phyloP scores from a whole-genome alignment of 2,888 invertebrate genomes.

The Nebria brevicollis region DNA sequence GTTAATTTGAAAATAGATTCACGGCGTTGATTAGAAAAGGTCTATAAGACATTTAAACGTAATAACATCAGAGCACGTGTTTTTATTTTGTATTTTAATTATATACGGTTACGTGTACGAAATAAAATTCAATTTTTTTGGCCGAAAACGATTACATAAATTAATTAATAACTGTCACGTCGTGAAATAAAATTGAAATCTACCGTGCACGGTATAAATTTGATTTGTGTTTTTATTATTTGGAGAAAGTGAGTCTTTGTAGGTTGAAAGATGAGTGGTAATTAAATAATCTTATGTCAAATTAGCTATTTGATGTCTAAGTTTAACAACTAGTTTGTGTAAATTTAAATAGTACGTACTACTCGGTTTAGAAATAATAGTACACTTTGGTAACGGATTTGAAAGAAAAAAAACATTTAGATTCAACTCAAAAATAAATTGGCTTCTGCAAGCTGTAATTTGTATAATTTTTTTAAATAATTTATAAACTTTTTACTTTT shows the following conservation, averaged over 20 bases:
- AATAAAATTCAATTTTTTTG: not conserved
- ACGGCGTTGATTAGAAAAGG: not conserved
- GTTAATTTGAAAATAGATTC: not conserved
- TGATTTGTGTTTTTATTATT: slow-evolving; percentile 4
- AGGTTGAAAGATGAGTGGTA: slow-evolving; percentile 11
- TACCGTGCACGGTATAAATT: not conserved
- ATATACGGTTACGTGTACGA: not conserved
- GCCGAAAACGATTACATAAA: not conserved
- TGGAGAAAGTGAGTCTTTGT: slow-evolving; percentile 11
- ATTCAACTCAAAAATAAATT: too few relatives aligned
- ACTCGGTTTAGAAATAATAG: not conserved
- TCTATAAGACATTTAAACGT: not conserved
- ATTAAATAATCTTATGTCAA: slow-evolving; percentile 10
- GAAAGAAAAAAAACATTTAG: not conserved
- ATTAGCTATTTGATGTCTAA: not conserved
- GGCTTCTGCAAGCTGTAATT: too few relatives aligned
- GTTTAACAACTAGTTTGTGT: not conserved
- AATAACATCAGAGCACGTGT: not conserved
- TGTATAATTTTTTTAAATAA: too few relatives aligned
- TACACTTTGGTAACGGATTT: not conserved
- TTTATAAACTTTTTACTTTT: too few relatives aligned
- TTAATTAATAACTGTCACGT: not conserved
- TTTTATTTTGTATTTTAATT: not conserved
- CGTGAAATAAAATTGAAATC: not conserved
- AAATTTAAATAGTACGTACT: not conserved